A percentile compares a stretch with the other conserved stretches of the same genome.
Conservation (phyloP, 2,888 invertebrate genomes). For the Quadroppia sp. region DNA sequence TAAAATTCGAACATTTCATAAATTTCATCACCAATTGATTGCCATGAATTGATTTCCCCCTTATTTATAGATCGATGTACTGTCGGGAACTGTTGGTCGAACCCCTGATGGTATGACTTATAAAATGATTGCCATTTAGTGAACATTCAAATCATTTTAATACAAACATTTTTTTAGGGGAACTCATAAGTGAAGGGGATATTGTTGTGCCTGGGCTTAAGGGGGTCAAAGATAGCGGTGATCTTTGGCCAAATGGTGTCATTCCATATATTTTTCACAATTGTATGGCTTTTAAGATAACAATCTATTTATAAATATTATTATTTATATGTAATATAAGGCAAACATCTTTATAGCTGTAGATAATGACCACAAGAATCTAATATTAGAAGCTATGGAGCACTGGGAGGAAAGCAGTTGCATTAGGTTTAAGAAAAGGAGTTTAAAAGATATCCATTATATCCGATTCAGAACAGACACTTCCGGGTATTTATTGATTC, state of each 20-base stretch:
- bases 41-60: neutral
- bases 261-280: slow-evolving; percentile 8
- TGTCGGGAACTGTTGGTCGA: neutral
- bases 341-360: slow-evolving; percentile 45
- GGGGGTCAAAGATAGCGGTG: neutral
- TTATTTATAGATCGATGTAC: neutral
- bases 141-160: neutral
- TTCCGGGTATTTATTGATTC: slow-evolving; percentile 18
- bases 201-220: neutral
- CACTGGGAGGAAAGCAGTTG: slow-evolving; percentile 46
- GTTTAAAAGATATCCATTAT: neutral
- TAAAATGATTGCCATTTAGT: neutral
- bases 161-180: neutral
- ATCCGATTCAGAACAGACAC: slow-evolving; percentile 26
- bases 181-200: neutral
- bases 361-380: slow-evolving; percentile 33
- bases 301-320: neutral
- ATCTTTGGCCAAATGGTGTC: slow-evolving; percentile 13
- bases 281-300: neutral
- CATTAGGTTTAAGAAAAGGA: slow-evolving; percentile 42
- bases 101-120: neutral
- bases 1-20: too few species aligned
- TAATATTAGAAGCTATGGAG: slow-evolving; percentile 43
- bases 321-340: too few species aligned
- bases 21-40: too few species aligned